Evolutionary conservation across 1,140 invertebrate genomes (phyloP).

Genomic region (Procambarus virginalis): DNA sequence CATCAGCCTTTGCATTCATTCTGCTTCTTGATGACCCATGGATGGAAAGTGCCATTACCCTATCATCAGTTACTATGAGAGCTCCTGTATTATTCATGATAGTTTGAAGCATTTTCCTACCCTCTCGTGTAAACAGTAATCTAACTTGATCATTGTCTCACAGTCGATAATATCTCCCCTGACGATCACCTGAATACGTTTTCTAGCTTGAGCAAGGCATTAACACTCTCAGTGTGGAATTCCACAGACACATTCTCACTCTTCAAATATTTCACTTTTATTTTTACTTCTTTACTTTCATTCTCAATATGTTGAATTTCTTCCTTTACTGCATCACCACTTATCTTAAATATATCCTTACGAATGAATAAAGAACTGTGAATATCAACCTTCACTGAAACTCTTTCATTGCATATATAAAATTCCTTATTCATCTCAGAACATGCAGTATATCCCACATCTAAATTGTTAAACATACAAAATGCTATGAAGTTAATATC

Average conservation of each 20-base stretch:
- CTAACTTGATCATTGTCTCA: background rate
- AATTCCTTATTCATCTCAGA: slow-evolving; percentile 18
- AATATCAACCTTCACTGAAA: slow-evolving; percentile 22
- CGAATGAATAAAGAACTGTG: slow-evolving; percentile 32
- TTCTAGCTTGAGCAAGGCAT: slow-evolving; percentile 2
- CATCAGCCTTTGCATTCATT: background rate
- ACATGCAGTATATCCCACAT: slow-evolving; percentile 27
- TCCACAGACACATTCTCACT: slow-evolving; percentile 28
- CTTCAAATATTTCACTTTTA: slow-evolving; percentile 12
- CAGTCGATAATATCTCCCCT: slow-evolving; percentile 22
- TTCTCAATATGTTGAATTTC: background rate
- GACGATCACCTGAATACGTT: background rate
- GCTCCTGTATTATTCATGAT: slow-evolving; percentile 22
- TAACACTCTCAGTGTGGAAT: slow-evolving; percentile 9
- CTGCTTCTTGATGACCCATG: slow-evolving; percentile 1
- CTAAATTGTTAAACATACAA: slow-evolving; percentile 28
- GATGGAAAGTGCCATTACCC: slow-evolving; percentile 31
- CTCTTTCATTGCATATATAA: background rate
- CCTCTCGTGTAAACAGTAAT: slow-evolving; percentile 16
- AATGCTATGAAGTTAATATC: slow-evolving; percentile 27
- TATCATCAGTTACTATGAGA: slow-evolving; percentile 19
- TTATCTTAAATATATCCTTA: background rate
- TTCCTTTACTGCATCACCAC: background rate
- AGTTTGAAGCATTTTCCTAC: background rate
- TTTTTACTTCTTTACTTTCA: background rate